Percentiles rank a stretch among this genome's conserved stretches.
Evolutionary conservation across 2,797 vertebrate species (phyloP).

Genomic region (Sitta carolinensis): DNA sequence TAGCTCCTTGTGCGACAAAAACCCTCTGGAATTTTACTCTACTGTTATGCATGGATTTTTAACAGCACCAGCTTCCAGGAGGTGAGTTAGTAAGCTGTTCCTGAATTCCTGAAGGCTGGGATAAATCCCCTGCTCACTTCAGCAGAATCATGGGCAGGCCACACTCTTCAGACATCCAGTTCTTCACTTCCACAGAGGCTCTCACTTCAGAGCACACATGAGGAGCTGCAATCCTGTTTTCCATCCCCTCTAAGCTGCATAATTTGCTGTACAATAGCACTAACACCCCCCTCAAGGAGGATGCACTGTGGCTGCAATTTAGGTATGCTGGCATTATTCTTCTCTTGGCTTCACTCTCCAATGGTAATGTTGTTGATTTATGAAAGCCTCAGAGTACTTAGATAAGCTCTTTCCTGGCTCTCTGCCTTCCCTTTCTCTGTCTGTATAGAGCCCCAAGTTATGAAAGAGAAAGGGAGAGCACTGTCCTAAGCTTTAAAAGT

Average conservation of each 20-base stretch:
- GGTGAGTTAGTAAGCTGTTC: neutral
- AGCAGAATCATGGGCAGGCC: neutral
- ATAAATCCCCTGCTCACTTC: neutral
- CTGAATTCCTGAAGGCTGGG: neutral
- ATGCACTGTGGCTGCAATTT: neutral
- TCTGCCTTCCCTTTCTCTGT: conserved; percentile 6
- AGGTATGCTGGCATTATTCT: neutral
- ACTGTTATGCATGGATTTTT: neutral
- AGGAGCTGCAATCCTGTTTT: neutral
- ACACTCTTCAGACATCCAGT: neutral
- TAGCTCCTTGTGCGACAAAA: neutral
- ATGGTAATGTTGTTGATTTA: conserved; percentile 28
- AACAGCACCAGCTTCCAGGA: neutral
- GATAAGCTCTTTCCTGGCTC: conserved; percentile 36
- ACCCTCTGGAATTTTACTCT: neutral
- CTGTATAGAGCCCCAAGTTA: neutral
- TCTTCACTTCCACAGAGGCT: neutral
- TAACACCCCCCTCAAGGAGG: neutral
- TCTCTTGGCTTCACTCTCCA: neutral
- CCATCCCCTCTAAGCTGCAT: neutral
- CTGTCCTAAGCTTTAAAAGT: neutral
- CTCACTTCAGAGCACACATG: neutral
- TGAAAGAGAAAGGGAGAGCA: neutral
- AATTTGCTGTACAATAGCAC: neutral
- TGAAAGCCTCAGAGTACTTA: conserved; percentile 16